These are phyloP conservation scores for Prenolepis imparis DNA, from an alignment of 2,888 invertebrate species.

Conservation along the genomic window DNA sequence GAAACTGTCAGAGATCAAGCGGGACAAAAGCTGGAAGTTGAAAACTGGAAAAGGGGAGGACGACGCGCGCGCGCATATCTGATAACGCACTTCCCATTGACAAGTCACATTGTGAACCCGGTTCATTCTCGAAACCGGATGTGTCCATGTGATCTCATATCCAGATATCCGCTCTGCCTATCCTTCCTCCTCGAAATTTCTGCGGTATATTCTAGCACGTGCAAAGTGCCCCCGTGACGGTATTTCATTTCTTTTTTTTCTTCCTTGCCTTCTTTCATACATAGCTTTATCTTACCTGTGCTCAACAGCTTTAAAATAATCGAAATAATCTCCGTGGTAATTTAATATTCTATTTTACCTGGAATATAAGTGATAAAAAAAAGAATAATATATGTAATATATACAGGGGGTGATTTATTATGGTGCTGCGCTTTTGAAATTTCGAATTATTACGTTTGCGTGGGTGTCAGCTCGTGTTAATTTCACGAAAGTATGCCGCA, in stretches of 20 bases:
- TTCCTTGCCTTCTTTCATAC: neutral
- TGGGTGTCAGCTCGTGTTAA: too few relatives aligned
- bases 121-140: conserved; percentile 80
- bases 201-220: conserved; percentile 27
- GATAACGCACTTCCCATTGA: conserved; percentile 86
- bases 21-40: conserved; percentile 65
- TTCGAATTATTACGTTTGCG: too few relatives aligned
- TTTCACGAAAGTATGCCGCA: too few relatives aligned
- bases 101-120: conserved; percentile 76
- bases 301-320: conserved; percentile 10
- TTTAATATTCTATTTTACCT: conserved; percentile 9
- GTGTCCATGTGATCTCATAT: conserved; percentile 80
- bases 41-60: conserved; percentile 68
- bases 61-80: conserved; percentile 74
- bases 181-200: conserved; percentile 22
- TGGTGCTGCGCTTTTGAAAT: too few relatives aligned
- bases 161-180: conserved; percentile 72
- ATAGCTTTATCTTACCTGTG: conserved; percentile 7
- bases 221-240: conserved; percentile 4
- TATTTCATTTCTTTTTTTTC: conserved; percentile 1
- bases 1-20: conserved; percentile 58
- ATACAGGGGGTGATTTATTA: too few relatives aligned
- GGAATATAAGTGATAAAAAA: neutral
- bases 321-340: neutral
- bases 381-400: neutral